phyloP scores from a whole-genome alignment of 2,888 invertebrate genomes.

The Cancer borealis region DNA sequence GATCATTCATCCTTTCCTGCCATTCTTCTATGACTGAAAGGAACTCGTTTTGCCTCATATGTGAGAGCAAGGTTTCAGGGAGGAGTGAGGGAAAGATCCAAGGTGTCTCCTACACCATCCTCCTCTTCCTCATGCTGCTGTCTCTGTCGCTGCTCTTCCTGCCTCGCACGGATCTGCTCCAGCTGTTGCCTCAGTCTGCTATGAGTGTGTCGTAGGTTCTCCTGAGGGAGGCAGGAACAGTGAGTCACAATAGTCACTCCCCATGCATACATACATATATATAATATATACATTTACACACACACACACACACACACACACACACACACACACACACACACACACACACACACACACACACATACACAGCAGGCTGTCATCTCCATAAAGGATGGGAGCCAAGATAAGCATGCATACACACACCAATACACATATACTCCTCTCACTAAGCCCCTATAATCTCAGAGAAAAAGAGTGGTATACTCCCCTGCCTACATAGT shows the following conservation, averaged over 20 bases:
- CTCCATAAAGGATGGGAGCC: too few species aligned
- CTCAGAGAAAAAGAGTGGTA: too few species aligned
- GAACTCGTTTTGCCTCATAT: neutral
- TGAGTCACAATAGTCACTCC: neutral
- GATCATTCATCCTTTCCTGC: neutral
- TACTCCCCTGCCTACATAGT: too few species aligned
- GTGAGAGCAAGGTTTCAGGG: slow-evolving; percentile 24
- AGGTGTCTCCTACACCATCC: slow-evolving; percentile 28
- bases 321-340: too few species aligned
- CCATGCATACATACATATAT: too few species aligned
- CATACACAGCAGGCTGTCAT: neutral
- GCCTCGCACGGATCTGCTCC: slow-evolving; percentile 66
- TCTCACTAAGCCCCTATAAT: too few species aligned
- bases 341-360: too few species aligned
- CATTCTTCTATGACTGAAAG: neutral
- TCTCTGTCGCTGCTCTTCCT: slow-evolving; percentile 60
- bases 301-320: too few species aligned
- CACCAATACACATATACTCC: too few species aligned
- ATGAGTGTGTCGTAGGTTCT: slow-evolving; percentile 64
- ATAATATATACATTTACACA: too few species aligned
- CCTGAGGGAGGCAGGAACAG: slow-evolving; percentile 44
- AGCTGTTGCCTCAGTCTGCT: slow-evolving; percentile 69
- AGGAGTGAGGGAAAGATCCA: slow-evolving; percentile 57
- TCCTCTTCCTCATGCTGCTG: slow-evolving; percentile 67
- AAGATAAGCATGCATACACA: too few species aligned